Percentiles rank a stretch among this genome's conserved stretches.
These are phyloP conservation scores for Hypanus sabinus DNA, from an alignment of 2,113 vertebrate species.

Conservation along the genomic window DNA sequence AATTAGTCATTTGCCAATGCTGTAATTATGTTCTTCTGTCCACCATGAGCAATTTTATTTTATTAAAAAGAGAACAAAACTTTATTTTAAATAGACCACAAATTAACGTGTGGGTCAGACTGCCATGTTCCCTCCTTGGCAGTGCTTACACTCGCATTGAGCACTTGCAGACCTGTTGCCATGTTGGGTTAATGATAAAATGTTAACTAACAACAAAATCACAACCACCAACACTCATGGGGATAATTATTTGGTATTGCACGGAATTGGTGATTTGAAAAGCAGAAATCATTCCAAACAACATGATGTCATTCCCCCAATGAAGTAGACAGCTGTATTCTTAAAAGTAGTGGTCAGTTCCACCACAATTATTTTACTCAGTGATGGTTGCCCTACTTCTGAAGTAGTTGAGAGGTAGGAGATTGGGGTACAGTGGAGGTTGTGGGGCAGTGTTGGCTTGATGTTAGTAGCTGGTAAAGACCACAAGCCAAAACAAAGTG, in stretches of 20 bases:
- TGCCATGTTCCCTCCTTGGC: neutral
- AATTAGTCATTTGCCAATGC: neutral
- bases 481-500: neutral
- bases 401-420: neutral
- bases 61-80: slow-evolving; percentile 3
- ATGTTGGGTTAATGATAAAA: neutral
- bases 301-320: neutral
- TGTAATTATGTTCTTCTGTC: neutral
- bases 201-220: neutral
- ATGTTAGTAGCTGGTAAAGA: neutral
- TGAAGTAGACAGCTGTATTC: neutral
- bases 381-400: neutral
- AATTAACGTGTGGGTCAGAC: slow-evolving; percentile 2
- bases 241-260: neutral
- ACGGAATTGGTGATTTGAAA: neutral
- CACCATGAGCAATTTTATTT: neutral
- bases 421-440: neutral
- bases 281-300: neutral
- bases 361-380: neutral
- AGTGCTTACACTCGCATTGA: neutral
- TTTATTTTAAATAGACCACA: neutral
- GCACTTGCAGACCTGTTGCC: neutral
- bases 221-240: neutral
- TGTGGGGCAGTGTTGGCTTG: neutral
- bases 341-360: neutral